Percentiles rank a stretch among this genome's conserved stretches.
Conservation (phyloP, 2,113 vertebrate genomes). For the Uropsilus gracilis region DNA sequence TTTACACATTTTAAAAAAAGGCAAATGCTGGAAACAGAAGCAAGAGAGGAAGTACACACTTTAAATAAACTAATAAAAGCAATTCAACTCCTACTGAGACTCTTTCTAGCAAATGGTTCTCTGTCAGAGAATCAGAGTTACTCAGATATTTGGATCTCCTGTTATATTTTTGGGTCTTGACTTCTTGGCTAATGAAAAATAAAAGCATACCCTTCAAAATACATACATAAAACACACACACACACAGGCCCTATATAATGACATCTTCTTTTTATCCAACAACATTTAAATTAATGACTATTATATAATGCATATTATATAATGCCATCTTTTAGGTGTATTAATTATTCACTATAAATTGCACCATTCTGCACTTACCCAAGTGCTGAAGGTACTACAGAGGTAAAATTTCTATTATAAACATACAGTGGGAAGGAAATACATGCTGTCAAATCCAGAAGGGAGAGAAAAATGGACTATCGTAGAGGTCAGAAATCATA, state of each 20-base stretch:
- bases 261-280: not conserved
- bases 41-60: not conserved
- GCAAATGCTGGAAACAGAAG: not conserved
- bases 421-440: not conserved
- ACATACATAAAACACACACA: not conserved
- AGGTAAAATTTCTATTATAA: not conserved
- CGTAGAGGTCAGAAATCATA: not conserved
- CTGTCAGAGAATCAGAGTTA: not conserved
- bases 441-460: not conserved
- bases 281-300: not conserved
- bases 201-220: not conserved
- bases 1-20: not conserved
- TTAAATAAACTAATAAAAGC: constrained; percentile 59
- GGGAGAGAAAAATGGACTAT: not conserved
- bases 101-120: constrained; percentile 6
- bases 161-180: not conserved
- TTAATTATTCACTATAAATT: constrained; percentile 2
- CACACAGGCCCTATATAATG: not conserved
- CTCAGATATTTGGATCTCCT: not conserved
- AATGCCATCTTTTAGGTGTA: not conserved
- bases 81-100: not conserved
- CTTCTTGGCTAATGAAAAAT: constrained; percentile 45
- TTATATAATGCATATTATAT: not conserved
- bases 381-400: not conserved
- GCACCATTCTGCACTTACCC: not conserved